Percentiles rank a stretch among this genome's conserved stretches.
phyloP scores from a whole-genome alignment of 2,113 vertebrate genomes.

The Sminthopsis crassicaudata region DNA sequence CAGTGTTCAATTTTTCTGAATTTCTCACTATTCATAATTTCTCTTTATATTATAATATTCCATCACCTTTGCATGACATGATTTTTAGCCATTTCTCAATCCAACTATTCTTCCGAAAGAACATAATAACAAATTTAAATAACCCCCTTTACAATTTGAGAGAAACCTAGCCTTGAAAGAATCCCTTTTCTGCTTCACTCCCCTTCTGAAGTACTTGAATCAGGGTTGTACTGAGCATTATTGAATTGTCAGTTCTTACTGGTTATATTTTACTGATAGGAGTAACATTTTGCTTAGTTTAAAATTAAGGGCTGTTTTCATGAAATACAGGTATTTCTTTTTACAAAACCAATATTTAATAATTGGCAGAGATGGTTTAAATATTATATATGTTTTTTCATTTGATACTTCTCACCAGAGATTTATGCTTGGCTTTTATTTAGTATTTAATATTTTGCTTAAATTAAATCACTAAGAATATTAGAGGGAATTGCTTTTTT shows the following conservation, averaged over 20 bases:
- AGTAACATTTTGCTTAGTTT: background rate
- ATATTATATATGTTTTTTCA: constrained; percentile 37
- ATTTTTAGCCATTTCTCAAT: background rate
- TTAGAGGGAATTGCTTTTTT: background rate
- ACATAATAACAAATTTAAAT: background rate
- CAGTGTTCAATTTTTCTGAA: background rate
- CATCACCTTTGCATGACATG: background rate
- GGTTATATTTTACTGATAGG: background rate
- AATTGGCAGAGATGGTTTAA: constrained; percentile 12
- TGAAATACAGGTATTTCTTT: background rate
- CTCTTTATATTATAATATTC: background rate
- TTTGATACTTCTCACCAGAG: constrained; percentile 26
- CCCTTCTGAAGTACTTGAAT: background rate
- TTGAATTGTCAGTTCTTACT: background rate
- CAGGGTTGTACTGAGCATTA: background rate
- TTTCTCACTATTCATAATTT: background rate
- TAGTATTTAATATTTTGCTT: constrained; percentile 56
- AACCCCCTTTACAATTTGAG: background rate
- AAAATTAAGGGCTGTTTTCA: background rate
- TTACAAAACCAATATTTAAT: background rate
- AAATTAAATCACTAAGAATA: background rate
- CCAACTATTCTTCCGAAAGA: background rate
- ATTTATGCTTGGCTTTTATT: constrained; percentile 53
- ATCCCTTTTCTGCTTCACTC: background rate
- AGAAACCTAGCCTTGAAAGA: background rate